A percentile compares a stretch with the other conserved stretches of the same genome.
These are phyloP conservation scores for Alviniconcha marisindica DNA, from an alignment of 1,140 invertebrate species.

Conservation along the genomic window DNA sequence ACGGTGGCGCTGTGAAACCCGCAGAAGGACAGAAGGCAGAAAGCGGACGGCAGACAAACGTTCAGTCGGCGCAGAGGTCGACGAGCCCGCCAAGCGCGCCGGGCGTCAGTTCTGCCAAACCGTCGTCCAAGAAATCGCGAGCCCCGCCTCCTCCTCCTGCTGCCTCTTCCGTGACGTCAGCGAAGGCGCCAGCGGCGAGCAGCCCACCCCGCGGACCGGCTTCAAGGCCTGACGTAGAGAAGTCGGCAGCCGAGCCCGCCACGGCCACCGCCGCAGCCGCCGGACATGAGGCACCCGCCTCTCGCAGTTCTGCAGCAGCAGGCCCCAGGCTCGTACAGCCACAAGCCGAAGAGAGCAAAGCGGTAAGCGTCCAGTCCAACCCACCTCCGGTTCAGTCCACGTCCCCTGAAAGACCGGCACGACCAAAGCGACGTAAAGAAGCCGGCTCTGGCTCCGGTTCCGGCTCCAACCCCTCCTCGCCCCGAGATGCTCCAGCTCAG, in stretches of 20 bases:
- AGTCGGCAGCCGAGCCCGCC: background rate
- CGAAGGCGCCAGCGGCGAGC: background rate
- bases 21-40: too few species aligned
- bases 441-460: background rate
- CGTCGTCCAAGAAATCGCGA: slow-evolving; percentile 43
- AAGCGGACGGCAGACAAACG: background rate
- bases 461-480: slow-evolving; percentile 24
- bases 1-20: too few species aligned
- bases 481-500: background rate
- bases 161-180: background rate
- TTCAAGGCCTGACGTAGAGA: too few species aligned
- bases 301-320: background rate
- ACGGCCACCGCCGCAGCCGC: background rate
- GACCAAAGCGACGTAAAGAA: slow-evolving; percentile 18
- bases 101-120: background rate
- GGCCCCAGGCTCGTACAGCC: background rate
- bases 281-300: background rate
- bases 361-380: slow-evolving; percentile 15
- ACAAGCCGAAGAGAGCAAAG: background rate
- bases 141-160: slow-evolving; percentile 28
- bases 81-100: background rate
- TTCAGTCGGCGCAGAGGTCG: background rate
- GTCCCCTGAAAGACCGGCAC: background rate
- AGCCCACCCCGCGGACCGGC: too few species aligned
- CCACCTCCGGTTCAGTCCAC: background rate